phyloP scores from a whole-genome alignment of 2,888 invertebrate species.

The Pemphredon lugubris region DNA sequence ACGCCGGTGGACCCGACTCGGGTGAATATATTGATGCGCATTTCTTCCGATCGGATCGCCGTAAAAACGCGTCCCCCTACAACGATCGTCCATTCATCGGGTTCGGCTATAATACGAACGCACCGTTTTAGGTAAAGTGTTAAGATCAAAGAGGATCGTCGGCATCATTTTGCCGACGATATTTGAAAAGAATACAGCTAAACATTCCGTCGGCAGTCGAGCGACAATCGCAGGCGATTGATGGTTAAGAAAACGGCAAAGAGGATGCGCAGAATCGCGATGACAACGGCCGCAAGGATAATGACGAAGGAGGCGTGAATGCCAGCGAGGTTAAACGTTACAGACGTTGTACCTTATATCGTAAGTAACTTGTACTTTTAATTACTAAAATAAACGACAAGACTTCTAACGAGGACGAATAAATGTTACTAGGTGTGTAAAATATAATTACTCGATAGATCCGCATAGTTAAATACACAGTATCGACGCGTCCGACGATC shows the following conservation, averaged over 20 bases:
- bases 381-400: slow-evolving; percentile 56
- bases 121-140: too few relatives aligned
- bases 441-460: slow-evolving; percentile 48
- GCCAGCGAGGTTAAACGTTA: slow-evolving; percentile 41
- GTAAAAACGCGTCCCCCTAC: too few relatives aligned
- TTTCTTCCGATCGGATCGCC: too few relatives aligned
- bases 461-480: slow-evolving; percentile 47
- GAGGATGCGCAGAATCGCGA: slow-evolving; percentile 28
- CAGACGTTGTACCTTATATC: slow-evolving; percentile 27
- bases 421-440: slow-evolving; percentile 45
- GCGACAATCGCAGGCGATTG: slow-evolving; percentile 2
- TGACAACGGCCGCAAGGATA: slow-evolving; percentile 37
- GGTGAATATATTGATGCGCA: too few relatives aligned
- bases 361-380: slow-evolving; percentile 52
- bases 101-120: too few relatives aligned
- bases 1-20: too few relatives aligned
- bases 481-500: slow-evolving; percentile 36
- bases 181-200: too few relatives aligned
- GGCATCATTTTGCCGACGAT: not conserved
- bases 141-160: too few relatives aligned
- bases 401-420: slow-evolving; percentile 46
- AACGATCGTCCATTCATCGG: too few relatives aligned
- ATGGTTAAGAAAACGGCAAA: slow-evolving; percentile 21
- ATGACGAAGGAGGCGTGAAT: slow-evolving; percentile 41
- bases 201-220: not conserved